These are phyloP conservation scores for Metalampra italica DNA, from an alignment of 2,888 invertebrate species.

Conservation along the genomic window DNA sequence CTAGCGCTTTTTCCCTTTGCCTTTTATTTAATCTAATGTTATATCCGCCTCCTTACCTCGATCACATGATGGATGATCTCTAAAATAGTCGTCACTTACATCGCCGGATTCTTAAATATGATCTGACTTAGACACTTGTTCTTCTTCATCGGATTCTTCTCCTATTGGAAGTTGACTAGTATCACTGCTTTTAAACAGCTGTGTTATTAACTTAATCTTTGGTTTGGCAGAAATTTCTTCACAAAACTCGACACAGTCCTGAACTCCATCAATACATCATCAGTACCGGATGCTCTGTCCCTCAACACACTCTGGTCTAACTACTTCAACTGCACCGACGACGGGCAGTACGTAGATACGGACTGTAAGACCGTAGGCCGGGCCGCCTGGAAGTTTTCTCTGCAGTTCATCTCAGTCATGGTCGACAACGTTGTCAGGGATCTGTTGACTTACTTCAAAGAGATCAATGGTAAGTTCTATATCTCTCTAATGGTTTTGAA, in stretches of 20 bases:
- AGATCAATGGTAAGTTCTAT: conserved; percentile 50
- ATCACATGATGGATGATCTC: not conserved
- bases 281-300: conserved; percentile 23
- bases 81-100: too few relatives aligned
- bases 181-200: not conserved
- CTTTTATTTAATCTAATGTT: too few relatives aligned
- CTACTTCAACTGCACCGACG: conserved; percentile 37
- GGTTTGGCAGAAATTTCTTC: conserved; percentile 43
- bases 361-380: conserved; percentile 40
- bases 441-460: conserved; percentile 53
- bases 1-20: too few relatives aligned
- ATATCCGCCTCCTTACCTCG: not conserved
- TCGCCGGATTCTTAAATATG: too few relatives aligned
- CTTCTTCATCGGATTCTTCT: too few relatives aligned
- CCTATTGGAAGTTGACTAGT: too few relatives aligned
- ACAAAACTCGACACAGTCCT: conserved; percentile 54
- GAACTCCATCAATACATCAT: conserved; percentile 35
- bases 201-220: too few relatives aligned
- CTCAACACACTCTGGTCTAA: conserved; percentile 44
- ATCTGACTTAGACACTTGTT: too few relatives aligned
- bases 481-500: not conserved
- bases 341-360: not conserved
- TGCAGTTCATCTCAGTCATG: conserved; percentile 48
- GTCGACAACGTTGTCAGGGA: conserved; percentile 45
- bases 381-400: conserved; percentile 41